A percentile compares a stretch with the other conserved stretches of the same genome.
phyloP scores from a whole-genome alignment of 2,888 invertebrate species.

The Cantharis rufa region DNA sequence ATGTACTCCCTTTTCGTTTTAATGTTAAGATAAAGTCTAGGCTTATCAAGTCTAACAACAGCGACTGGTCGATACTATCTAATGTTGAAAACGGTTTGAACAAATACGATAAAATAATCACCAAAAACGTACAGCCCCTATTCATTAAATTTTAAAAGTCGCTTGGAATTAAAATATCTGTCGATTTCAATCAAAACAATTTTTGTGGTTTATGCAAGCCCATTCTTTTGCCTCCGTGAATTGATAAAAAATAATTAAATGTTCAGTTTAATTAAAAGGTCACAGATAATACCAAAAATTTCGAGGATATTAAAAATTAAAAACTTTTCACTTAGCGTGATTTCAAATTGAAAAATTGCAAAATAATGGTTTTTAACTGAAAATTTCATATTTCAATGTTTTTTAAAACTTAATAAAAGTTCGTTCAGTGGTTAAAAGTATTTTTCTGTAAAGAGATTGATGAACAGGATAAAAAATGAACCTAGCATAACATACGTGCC shows the following conservation, averaged over 20 bases:
- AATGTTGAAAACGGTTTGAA: not conserved
- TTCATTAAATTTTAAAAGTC: not conserved
- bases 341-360: not conserved
- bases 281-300: not conserved
- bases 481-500: slow-evolving; percentile 14
- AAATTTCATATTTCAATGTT: not conserved
- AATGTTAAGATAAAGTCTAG: not conserved
- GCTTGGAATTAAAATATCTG: not conserved
- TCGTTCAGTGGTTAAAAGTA: not conserved
- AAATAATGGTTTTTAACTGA: not conserved
- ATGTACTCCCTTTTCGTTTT: not conserved
- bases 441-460: slow-evolving; percentile 23
- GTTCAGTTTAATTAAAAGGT: not conserved
- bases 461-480: slow-evolving; percentile 20
- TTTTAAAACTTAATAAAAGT: not conserved
- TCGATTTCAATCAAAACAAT: not conserved
- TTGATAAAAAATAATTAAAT: not conserved
- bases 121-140: not conserved
- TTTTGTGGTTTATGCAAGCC: not conserved
- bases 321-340: not conserved
- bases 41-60: not conserved
- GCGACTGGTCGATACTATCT: not conserved
- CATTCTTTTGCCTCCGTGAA: not conserved
- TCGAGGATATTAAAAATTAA: not conserved
- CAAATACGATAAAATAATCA: not conserved